These are phyloP conservation scores for Hyppa rectilinea DNA, from an alignment of 2,888 invertebrate genomes.

Conservation along the genomic window DNA sequence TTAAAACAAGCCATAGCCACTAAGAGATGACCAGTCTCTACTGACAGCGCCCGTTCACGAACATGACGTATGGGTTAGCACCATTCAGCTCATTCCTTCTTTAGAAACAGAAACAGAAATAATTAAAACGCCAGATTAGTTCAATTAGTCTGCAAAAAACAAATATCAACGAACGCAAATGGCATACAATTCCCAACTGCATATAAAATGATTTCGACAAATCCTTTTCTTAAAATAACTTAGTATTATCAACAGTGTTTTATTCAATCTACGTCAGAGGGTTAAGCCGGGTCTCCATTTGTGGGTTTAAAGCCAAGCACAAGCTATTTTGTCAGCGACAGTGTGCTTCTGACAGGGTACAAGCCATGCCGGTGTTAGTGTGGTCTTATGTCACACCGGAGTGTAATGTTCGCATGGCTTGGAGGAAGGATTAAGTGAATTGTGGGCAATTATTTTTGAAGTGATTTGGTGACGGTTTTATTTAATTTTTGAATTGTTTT, in stretches of 20 bases:
- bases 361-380: conserved; percentile 60
- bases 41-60: too few species aligned
- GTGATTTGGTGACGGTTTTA: not conserved
- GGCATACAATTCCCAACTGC: conserved; percentile 33
- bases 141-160: not conserved
- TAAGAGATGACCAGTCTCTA: too few species aligned
- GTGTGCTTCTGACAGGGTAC: conserved; percentile 67
- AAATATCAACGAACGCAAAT: conserved; percentile 4
- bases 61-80: too few species aligned
- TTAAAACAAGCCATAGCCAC: too few species aligned
- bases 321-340: conserved; percentile 72
- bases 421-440: not conserved
- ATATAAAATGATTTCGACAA: conserved; percentile 40
- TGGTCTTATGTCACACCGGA: conserved; percentile 54
- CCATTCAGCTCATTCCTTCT: too few species aligned
- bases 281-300: conserved; percentile 70
- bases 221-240: conserved; percentile 40
- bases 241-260: conserved; percentile 65
- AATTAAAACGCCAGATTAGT: not conserved
- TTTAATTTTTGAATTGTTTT: too few species aligned
- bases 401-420: conserved; percentile 26
- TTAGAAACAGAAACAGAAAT: too few species aligned
- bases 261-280: conserved; percentile 64
- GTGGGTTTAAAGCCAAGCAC: conserved; percentile 66
- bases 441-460: not conserved